Evolutionary conservation across 2,113 vertebrate species (phyloP).

Genomic region (Labeo rohita): DNA sequence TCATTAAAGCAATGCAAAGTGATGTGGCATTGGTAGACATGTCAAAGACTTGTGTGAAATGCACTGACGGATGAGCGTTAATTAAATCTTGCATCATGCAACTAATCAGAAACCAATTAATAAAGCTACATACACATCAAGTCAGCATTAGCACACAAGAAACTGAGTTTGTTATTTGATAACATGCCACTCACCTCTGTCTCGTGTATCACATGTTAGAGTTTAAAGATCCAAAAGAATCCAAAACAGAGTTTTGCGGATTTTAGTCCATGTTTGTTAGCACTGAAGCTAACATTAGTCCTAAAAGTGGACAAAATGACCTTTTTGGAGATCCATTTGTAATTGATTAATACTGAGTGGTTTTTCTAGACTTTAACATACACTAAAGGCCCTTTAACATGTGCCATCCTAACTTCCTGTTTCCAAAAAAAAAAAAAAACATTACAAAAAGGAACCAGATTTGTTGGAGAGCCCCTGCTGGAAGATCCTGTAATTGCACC

Average conservation of each 20-base stretch:
- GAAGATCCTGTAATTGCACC: not conserved
- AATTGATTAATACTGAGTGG: not conserved
- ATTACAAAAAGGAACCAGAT: not conserved
- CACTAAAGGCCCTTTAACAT: not conserved
- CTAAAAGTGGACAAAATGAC: not conserved
- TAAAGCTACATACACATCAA: not conserved
- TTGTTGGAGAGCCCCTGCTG: not conserved
- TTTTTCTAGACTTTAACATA: not conserved
- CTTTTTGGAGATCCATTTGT: not conserved
- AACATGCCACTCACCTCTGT: not conserved
- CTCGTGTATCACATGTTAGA: not conserved
- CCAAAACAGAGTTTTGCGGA: not conserved
- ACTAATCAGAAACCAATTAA: conserved; percentile 29
- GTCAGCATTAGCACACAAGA: not conserved
- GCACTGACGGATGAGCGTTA: conserved; percentile 56
- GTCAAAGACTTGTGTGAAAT: conserved; percentile 63
- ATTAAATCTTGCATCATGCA: conserved; percentile 47
- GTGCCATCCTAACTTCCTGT: not conserved
- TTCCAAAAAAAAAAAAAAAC: not conserved
- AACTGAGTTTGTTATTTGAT: not conserved
- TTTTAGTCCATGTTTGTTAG: not conserved
- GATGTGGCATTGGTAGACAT: conserved; percentile 57
- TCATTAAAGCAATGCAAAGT: conserved; percentile 29
- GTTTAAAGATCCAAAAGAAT: not conserved
- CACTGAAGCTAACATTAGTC: not conserved